phyloP scores from a whole-genome alignment of 2,797 vertebrate species.

The Anguilla marmorata region DNA sequence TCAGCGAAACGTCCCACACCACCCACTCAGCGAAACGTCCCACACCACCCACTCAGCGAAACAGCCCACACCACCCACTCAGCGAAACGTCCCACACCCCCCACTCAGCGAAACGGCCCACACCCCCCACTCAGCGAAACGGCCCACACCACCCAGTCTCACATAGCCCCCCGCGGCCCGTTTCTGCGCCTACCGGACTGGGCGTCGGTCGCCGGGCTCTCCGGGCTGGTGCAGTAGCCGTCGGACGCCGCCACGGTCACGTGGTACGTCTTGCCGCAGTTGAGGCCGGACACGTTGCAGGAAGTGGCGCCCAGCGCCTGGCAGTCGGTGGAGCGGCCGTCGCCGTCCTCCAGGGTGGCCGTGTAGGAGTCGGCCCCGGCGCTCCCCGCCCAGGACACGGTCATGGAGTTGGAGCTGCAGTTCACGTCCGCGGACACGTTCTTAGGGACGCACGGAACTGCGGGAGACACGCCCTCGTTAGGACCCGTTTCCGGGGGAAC shows the following conservation, averaged over 20 bases:
- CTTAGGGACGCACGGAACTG: slow-evolving; percentile 71
- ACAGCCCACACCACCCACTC: too few species aligned
- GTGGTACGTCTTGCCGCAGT: slow-evolving; percentile 70
- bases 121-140: not conserved
- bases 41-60: too few species aligned
- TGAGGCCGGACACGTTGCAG: slow-evolving; percentile 64
- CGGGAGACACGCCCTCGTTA: not conserved
- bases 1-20: too few species aligned
- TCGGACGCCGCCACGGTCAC: slow-evolving; percentile 67
- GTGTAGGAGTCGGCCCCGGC: slow-evolving; percentile 66
- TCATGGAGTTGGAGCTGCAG: slow-evolving; percentile 60
- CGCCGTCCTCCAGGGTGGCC: slow-evolving; percentile 61
- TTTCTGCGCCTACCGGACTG: slow-evolving; percentile 59
- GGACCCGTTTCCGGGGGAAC: not conserved
- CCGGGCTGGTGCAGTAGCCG: slow-evolving; percentile 65
- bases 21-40: too few species aligned
- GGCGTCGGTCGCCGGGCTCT: slow-evolving; percentile 45
- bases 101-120: not conserved
- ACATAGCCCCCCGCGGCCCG: too few species aligned
- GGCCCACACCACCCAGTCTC: not conserved
- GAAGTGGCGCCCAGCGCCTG: slow-evolving; percentile 52
- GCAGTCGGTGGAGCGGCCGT: slow-evolving; percentile 62
- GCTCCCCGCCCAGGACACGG: slow-evolving; percentile 64
- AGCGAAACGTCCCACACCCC: too few species aligned
- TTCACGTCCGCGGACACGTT: slow-evolving; percentile 50